Conservation (phyloP, 2,888 invertebrate genomes). For the Drosophila atripex region DNA sequence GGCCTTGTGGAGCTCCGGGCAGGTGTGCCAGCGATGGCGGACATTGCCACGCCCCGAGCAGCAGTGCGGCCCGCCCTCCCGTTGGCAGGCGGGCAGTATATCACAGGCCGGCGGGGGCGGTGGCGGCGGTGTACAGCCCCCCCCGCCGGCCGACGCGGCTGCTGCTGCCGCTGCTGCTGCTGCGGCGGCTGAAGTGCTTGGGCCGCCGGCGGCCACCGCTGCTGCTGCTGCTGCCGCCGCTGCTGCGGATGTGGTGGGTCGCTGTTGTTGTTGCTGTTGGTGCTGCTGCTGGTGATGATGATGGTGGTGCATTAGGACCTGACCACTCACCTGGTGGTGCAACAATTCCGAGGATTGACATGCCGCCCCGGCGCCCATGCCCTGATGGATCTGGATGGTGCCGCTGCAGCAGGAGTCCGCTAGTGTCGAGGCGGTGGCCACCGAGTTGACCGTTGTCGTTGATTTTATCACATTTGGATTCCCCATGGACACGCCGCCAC, state of each 20-base stretch:
- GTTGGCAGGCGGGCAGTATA: slow-evolving; percentile 79
- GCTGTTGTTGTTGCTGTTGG: slow-evolving; percentile 43
- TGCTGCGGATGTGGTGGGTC: slow-evolving; percentile 47
- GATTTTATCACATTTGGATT: slow-evolving; percentile 84
- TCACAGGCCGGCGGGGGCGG: slow-evolving; percentile 73
- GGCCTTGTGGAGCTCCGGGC: slow-evolving; percentile 96
- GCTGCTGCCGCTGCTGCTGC: slow-evolving; percentile 48
- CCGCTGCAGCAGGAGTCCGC: slow-evolving; percentile 83
- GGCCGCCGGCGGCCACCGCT: slow-evolving; percentile 40
- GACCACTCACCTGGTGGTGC: slow-evolving; percentile 38
- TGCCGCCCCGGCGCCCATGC: slow-evolving; percentile 78
- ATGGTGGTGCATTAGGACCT: slow-evolving; percentile 43
- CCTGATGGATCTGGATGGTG: slow-evolving; percentile 79
- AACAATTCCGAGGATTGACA: slow-evolving; percentile 79
- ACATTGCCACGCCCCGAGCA: slow-evolving; percentile 84
- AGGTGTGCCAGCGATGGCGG: slow-evolving; percentile 93
- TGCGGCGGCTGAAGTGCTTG: slow-evolving; percentile 53
- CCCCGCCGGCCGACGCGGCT: slow-evolving; percentile 53
- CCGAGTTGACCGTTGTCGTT: slow-evolving; percentile 82
- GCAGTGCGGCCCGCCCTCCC: slow-evolving; percentile 84
- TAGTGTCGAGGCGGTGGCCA: slow-evolving; percentile 82
- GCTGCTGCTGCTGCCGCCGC: slow-evolving; percentile 46
- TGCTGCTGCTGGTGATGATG: slow-evolving; percentile 57
- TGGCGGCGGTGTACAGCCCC: slow-evolving; percentile 60
- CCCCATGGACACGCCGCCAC: slow-evolving; percentile 58